Percentiles rank a stretch among this genome's conserved stretches.
Conservation (phyloP, 2,888 invertebrate genomes). For the Arge pagana region DNA sequence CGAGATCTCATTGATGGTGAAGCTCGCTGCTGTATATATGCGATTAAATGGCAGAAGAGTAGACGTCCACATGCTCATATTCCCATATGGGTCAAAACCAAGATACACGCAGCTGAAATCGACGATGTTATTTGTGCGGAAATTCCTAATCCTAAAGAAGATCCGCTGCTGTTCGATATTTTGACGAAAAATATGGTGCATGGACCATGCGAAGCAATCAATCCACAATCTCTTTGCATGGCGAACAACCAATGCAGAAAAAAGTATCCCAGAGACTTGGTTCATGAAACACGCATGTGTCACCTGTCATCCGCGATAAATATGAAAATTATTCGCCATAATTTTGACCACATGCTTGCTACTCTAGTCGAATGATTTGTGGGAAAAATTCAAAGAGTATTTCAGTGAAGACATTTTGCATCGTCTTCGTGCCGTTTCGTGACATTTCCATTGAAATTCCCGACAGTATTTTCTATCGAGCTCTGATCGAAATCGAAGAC, state of each 20-base stretch:
- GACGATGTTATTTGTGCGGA: slow-evolving; percentile 40
- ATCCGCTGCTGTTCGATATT: slow-evolving; percentile 41
- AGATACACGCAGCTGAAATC: too few relatives aligned
- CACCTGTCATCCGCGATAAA: slow-evolving; percentile 34
- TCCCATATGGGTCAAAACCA: too few relatives aligned
- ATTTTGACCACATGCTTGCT: slow-evolving; percentile 42
- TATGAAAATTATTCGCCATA: slow-evolving; percentile 42
- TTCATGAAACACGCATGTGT: slow-evolving; percentile 34
- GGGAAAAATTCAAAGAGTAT: slow-evolving; percentile 41
- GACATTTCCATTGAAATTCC: slow-evolving; percentile 30
- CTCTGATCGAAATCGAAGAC: slow-evolving; percentile 41
- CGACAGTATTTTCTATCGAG: slow-evolving; percentile 41
- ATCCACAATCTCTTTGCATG: too few relatives aligned
- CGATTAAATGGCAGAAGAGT: too few relatives aligned
- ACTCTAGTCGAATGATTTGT: slow-evolving; percentile 35
- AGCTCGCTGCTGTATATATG: too few relatives aligned
- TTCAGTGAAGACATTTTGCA: slow-evolving; percentile 43
- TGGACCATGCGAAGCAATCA: slow-evolving; percentile 51
- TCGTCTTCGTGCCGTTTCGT: slow-evolving; percentile 33
- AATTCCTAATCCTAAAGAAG: slow-evolving; percentile 41
- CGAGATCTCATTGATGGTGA: too few relatives aligned
- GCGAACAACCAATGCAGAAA: too few relatives aligned
- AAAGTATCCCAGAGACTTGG: too few relatives aligned
- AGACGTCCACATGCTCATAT: too few relatives aligned
- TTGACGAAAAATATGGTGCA: slow-evolving; percentile 49